Evolutionary conservation across 1,140 invertebrate genomes (phyloP).

Genomic region (Diachasma alloeum): DNA sequence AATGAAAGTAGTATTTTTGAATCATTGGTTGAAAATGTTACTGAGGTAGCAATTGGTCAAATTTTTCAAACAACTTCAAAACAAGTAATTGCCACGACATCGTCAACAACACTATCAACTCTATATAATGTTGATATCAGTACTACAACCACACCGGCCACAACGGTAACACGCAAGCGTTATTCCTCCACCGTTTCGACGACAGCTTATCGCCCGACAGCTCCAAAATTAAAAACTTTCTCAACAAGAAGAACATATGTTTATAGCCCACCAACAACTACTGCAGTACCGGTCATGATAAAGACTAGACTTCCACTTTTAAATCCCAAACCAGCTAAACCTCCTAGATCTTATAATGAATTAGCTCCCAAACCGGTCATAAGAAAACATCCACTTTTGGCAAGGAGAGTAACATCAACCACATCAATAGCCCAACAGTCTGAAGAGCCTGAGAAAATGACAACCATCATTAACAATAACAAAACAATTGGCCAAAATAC

Average conservation of each 20-base stretch:
- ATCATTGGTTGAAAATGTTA: not conserved
- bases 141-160: not conserved
- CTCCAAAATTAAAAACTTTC: conserved; percentile 51
- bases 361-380: conserved; percentile 57
- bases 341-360: conserved; percentile 54
- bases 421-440: conserved; percentile 21
- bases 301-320: conserved; percentile 47
- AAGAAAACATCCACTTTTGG: conserved; percentile 45
- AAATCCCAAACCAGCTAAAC: conserved; percentile 57
- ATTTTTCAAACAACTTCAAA: not conserved
- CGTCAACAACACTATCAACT: not conserved
- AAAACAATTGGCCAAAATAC: not conserved
- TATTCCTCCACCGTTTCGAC: not conserved
- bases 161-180: not conserved
- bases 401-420: conserved; percentile 22
- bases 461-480: not conserved
- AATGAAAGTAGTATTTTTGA: not conserved
- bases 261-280: conserved; percentile 55
- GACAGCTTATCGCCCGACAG: not conserved
- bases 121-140: not conserved
- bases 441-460: not conserved
- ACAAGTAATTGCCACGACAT: not conserved
- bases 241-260: conserved; percentile 53
- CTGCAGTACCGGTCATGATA: conserved; percentile 55
- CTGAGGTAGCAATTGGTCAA: not conserved